Conservation (phyloP, 2,113 vertebrate genomes). For the Phocoena sinus region DNA sequence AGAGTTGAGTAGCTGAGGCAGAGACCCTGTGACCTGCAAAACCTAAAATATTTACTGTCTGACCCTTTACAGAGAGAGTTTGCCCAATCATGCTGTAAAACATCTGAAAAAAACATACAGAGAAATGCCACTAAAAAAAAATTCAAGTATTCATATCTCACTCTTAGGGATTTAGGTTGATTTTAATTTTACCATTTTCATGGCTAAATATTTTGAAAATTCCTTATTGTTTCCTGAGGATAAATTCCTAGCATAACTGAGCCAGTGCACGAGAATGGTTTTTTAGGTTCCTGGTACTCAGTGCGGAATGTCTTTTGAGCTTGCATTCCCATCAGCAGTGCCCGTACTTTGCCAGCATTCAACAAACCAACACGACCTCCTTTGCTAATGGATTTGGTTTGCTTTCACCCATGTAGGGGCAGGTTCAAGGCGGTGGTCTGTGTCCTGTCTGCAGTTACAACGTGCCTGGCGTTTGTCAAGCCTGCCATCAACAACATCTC, state of each 20-base stretch:
- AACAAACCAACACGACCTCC: no score
- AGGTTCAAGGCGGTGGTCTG: constrained; percentile 95
- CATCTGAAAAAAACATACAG: neutral
- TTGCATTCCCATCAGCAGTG: neutral
- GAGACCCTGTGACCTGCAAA: neutral
- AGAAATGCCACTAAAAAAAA: neutral
- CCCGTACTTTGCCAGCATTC: neutral
- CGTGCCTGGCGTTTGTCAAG: constrained; percentile 94
- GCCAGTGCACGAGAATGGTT: neutral
- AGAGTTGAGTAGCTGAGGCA: neutral
- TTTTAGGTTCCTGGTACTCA: neutral
- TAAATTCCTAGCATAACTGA: neutral
- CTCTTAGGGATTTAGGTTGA: neutral
- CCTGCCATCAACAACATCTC: constrained; percentile 96
- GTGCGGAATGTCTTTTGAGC: neutral
- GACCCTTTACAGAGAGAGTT: neutral
- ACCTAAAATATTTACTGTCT: neutral
- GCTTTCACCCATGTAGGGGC: constrained; percentile 78
- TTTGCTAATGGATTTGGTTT: constrained; percentile 37
- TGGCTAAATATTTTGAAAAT: neutral
- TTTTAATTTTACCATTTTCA: neutral
- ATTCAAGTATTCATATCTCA: neutral
- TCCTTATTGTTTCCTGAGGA: neutral
- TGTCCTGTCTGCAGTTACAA: constrained; percentile 92
- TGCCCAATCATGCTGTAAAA: neutral